Base-by-base conservation (phyloP, 2,113 vertebrate species). In the Fulmarus glacialis region DNA sequence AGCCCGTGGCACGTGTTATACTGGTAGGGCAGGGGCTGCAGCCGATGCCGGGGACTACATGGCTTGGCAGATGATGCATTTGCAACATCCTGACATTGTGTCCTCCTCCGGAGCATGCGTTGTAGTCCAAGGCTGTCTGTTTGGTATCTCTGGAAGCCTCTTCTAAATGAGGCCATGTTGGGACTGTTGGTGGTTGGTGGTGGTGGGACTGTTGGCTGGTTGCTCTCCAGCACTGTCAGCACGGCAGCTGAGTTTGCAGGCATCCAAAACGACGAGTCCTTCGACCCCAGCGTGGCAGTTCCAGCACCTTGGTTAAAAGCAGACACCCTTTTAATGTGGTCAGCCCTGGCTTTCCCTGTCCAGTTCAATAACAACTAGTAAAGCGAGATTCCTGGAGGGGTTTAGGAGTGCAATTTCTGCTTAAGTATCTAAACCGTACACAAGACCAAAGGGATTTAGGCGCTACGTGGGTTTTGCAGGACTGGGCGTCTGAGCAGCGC, bases 21-120 rank as follows among this genome's bases (percentile, higher is more conserved):
- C 36, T 40, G 18, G 29, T 64, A 58, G 17, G 17, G 22, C 26
- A 55, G 55, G 34, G 42, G 48, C 32, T 40, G 34, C 62, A 45
- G 68, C 23, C 1, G 0, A 22, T 47, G 48, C 60, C 1, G 2
- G 56, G 17, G 24, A 23, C 42, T 63, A n/a, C 20, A 2, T 0
- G 2, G 42, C 48, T 70, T 63, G 34, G 36, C 48, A 63, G 53
- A 15, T 45, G 45, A 22, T 36, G 38, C 26, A 43, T 47, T 45
- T 68, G 48, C 29, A 29, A 36, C 23, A 29, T 38, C 30, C 62
- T 81, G 74, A 73, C 4, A 2, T 27, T n/a, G 19, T 47, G 38
- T 52, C 15, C 50, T 84, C 29, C 38, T 64, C 86, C 42, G 42
- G 67, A 73, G 4, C 36, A 2, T 17, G 32, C 34, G 38, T 36